Percentiles rank a stretch among this genome's conserved stretches.
Conservation (phyloP, 2,888 invertebrate species). For the Lasioglossum malachurum region DNA sequence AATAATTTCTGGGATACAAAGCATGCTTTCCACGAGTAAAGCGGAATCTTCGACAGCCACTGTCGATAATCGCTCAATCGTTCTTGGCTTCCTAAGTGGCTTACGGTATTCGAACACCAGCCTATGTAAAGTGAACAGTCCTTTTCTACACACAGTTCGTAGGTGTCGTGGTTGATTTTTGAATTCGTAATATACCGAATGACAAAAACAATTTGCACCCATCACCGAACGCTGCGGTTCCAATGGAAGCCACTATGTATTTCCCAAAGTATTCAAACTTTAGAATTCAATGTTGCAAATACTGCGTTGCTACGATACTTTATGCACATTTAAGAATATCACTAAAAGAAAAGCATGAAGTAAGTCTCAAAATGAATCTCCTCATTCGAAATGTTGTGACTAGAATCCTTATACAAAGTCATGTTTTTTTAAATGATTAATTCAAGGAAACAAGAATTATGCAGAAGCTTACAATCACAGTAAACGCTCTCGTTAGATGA, state of each 20-base stretch:
- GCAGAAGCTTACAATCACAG: too few species aligned
- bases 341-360: neutral
- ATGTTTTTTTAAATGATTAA: neutral
- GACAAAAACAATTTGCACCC: neutral
- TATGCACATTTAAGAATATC: neutral
- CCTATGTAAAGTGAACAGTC: neutral
- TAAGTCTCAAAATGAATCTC: neutral
- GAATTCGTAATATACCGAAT: neutral
- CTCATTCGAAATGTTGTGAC: neutral
- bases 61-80: neutral
- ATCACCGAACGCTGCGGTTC: neutral
- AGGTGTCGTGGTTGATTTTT: neutral
- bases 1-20: neutral
- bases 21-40: neutral
- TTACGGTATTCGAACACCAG: neutral
- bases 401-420: neutral
- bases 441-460: neutral
- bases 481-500: too few species aligned
- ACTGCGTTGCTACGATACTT: neutral
- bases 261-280: neutral
- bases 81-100: neutral
- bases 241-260: neutral
- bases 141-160: neutral
- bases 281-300: neutral
- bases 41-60: neutral